These are phyloP conservation scores for Byasa hedistus DNA, from an alignment of 2,888 invertebrate species.

Conservation along the genomic window DNA sequence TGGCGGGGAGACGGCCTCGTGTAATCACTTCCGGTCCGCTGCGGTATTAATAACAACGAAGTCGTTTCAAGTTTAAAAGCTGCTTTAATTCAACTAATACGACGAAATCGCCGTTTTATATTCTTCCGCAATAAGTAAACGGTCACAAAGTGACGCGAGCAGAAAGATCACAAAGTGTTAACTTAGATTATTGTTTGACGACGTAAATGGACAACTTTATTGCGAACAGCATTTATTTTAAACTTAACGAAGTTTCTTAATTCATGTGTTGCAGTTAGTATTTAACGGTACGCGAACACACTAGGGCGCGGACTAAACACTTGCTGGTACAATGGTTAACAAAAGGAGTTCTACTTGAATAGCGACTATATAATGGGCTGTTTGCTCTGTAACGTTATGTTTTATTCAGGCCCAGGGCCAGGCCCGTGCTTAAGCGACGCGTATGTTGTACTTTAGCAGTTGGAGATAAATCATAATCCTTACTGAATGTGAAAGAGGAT, in stretches of 20 bases:
- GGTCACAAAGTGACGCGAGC: no score
- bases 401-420: constrained; percentile 6
- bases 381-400: constrained; percentile 20
- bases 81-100: constrained; percentile 3
- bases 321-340: constrained; percentile 20
- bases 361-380: constrained; percentile 22
- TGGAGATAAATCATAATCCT: neutral
- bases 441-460: constrained; percentile 2
- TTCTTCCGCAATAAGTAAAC: no score
- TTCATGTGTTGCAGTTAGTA: no score
- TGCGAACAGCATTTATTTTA: no score
- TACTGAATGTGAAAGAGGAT: no score
- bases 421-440: constrained; percentile 5
- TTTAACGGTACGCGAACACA: no score
- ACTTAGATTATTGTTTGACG: no score
- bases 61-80: constrained; percentile 1
- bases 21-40: constrained; percentile 4
- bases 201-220: no score
- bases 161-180: no score
- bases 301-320: constrained; percentile 1
- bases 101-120: no score
- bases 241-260: no score
- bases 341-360: constrained; percentile 19
- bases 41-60: constrained; percentile 16
- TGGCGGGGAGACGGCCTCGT: constrained; percentile 10